Evolutionary conservation across 2,113 vertebrate species (phyloP).

Genomic region (Ovis canadensis): DNA sequence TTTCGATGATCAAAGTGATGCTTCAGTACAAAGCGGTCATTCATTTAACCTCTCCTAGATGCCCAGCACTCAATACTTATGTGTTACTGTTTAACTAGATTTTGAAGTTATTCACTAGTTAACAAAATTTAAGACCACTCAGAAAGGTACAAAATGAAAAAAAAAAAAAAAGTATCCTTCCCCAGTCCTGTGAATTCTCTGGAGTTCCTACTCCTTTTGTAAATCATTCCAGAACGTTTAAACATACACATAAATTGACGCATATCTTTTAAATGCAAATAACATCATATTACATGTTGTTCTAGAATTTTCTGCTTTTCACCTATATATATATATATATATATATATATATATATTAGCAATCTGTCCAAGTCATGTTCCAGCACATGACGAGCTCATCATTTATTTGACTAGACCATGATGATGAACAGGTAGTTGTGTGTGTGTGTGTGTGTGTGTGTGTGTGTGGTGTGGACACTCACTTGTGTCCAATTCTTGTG

Average conservation of each 20-base stretch:
- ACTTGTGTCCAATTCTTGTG: background rate
- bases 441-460: background rate
- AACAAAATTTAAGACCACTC: background rate
- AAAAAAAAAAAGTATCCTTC: background rate
- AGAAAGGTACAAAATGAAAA: background rate
- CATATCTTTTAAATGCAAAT: background rate
- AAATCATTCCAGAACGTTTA: background rate
- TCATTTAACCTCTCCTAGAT: background rate
- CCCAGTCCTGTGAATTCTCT: background rate
- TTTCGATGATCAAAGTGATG: background rate
- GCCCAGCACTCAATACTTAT: no score
- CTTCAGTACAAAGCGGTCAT: background rate
- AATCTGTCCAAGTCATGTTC: background rate
- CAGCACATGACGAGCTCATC: accelerated
- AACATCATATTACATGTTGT: background rate
- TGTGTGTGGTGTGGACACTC: background rate
- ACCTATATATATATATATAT: no score
- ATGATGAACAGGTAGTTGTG: background rate
- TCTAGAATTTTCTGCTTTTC: background rate
- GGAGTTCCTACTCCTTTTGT: background rate
- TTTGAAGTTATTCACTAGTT: background rate
- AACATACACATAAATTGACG: background rate
- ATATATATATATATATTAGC: background rate
- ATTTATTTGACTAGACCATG: background rate
- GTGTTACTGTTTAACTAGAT: background rate